These are phyloP conservation scores for Scytalopus superciliaris DNA, from an alignment of 2,113 vertebrate genomes.

Conservation along the genomic window DNA sequence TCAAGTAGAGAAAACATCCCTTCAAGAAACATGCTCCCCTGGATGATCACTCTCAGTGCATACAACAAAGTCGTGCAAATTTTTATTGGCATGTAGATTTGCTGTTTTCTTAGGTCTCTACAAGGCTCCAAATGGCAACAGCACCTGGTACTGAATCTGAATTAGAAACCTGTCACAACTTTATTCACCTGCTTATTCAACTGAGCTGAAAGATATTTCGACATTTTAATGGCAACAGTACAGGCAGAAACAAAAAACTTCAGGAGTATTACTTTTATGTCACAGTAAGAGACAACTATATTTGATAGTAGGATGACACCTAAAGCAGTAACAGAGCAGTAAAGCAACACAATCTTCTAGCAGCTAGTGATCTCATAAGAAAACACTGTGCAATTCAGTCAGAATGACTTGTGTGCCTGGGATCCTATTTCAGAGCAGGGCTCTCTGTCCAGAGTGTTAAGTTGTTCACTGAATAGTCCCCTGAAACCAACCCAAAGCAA, in stretches of 20 bases:
- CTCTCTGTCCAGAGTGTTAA: background rate
- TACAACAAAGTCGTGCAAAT: background rate
- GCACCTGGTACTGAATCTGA: background rate
- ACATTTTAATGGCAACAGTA: background rate
- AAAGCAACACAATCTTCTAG: background rate
- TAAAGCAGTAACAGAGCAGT: background rate
- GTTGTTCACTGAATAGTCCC: background rate
- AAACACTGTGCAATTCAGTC: background rate
- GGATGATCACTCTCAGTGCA: accelerated
- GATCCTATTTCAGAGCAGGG: background rate
- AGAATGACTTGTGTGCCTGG: background rate
- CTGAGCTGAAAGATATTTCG: background rate
- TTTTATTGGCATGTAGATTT: no score
- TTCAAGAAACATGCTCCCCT: background rate
- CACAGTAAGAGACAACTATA: background rate
- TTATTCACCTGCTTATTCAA: background rate
- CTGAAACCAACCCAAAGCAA: background rate
- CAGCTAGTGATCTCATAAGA: background rate
- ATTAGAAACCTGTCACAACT: background rate
- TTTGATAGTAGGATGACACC: background rate
- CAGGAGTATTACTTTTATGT: background rate
- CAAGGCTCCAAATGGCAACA: background rate
- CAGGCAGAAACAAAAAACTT: background rate
- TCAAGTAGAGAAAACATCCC: background rate
- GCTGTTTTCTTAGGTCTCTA: background rate